phyloP scores from a whole-genome alignment of 2,113 vertebrate genomes.

The Gopherus flavomarginatus region DNA sequence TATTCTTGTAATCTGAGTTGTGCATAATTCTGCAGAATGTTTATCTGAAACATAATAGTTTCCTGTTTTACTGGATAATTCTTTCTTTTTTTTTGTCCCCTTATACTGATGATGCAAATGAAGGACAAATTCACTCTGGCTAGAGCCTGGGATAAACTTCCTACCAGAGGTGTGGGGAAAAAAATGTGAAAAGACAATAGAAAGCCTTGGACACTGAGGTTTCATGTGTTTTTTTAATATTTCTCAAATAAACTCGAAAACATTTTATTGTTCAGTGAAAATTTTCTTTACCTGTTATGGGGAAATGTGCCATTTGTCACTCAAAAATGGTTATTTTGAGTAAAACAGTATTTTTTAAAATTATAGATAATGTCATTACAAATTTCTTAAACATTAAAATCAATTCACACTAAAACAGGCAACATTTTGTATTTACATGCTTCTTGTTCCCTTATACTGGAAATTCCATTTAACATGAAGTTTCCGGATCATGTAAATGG shows the following conservation, averaged over 20 bases:
- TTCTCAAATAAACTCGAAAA: neutral
- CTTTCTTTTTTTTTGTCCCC: neutral
- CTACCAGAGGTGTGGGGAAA: neutral
- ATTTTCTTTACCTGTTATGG: neutral
- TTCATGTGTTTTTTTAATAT: neutral
- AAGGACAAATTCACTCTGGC: neutral
- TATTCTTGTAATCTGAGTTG: neutral
- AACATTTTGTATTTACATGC: neutral
- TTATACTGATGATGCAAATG: neutral
- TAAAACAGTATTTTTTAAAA: neutral
- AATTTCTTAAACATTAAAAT: neutral
- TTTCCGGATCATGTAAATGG: neutral
- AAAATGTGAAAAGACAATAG: neutral
- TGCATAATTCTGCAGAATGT: accelerated
- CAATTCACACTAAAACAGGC: neutral
- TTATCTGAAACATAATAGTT: neutral
- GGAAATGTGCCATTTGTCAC: neutral
- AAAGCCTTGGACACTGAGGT: neutral
- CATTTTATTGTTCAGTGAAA: neutral
- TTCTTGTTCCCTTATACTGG: neutral
- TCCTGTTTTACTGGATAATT: neutral
- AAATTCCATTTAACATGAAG: neutral
- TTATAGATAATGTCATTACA: neutral
- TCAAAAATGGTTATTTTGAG: neutral
- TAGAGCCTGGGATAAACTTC: accelerated